Evolutionary conservation across 1,140 invertebrate genomes (phyloP).

Genomic region (Pseudomyrmex concolor): DNA sequence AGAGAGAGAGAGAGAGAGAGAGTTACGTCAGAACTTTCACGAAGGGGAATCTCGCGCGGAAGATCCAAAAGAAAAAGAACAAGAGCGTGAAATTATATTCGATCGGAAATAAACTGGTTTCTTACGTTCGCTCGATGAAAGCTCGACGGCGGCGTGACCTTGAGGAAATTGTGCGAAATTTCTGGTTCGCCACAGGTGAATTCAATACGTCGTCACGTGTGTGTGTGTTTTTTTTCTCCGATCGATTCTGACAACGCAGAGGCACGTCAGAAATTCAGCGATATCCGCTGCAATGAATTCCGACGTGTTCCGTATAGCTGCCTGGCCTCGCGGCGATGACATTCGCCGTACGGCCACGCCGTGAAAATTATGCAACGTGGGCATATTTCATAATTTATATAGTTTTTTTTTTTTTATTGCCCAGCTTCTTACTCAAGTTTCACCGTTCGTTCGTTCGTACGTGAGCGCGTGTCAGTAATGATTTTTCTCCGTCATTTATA

Average conservation of each 20-base stretch:
- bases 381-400: slow-evolving; percentile 16
- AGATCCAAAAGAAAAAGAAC: neutral
- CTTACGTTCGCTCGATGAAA: too few relatives aligned
- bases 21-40: slow-evolving; percentile 75
- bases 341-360: slow-evolving; percentile 67
- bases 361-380: neutral
- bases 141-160: too few relatives aligned
- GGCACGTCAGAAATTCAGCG: neutral
- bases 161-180: slow-evolving; percentile 36
- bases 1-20: too few relatives aligned
- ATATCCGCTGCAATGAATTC: slow-evolving; percentile 15
- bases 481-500: too few relatives aligned
- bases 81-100: neutral
- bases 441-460: too few relatives aligned
- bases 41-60: slow-evolving; percentile 57
- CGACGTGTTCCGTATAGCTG: slow-evolving; percentile 62
- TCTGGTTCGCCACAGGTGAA: slow-evolving; percentile 10
- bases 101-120: too few relatives aligned
- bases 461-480: too few relatives aligned
- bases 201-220: neutral
- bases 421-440: neutral
- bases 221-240: too few relatives aligned
- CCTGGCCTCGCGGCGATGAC: slow-evolving; percentile 65
- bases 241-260: neutral
- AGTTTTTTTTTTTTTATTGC: neutral